A percentile compares a stretch with the other conserved stretches of the same genome.
phyloP scores from a whole-genome alignment of 1,140 invertebrate species.

The Heliconius congener region DNA sequence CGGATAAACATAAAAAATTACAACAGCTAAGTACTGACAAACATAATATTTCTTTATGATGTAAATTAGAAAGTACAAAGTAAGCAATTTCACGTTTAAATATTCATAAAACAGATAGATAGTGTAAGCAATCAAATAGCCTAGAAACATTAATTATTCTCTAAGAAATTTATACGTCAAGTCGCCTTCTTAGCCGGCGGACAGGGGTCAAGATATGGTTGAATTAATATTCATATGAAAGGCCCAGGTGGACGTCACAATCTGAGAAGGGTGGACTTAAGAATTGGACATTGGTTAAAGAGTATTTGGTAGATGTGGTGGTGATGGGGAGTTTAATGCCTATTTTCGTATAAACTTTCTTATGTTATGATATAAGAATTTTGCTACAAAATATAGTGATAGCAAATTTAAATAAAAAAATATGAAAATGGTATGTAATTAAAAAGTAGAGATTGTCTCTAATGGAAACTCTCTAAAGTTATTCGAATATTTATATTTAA shows the following conservation, averaged over 20 bases:
- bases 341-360: not conserved
- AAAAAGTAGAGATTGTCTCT: no score
- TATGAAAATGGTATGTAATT: no score
- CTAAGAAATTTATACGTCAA: conserved; percentile 78
- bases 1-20: not conserved
- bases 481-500: no score
- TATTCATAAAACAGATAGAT: conserved; percentile 37
- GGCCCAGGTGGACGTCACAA: conserved; percentile 78
- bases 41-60: not conserved
- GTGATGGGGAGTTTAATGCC: conserved; percentile 15
- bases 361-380: no score
- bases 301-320: conserved; percentile 31
- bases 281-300: conserved; percentile 63
- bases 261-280: conserved; percentile 75
- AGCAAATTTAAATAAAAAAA: no score
- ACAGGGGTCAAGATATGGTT: conserved; percentile 79
- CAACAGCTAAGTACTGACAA: not conserved
- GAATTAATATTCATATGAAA: conserved; percentile 80
- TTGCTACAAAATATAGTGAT: no score
- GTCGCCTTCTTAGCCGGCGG: conserved; percentile 59
- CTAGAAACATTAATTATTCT: conserved; percentile 67
- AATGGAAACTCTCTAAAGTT: no score
- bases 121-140: conserved; percentile 48
- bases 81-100: conserved; percentile 34
- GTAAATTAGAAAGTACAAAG: not conserved